Evolutionary conservation across 2,888 invertebrate genomes (phyloP), one percentile per base, ranked within the genome.

Genomic region (Shargacucullia verbasci): DNA sequence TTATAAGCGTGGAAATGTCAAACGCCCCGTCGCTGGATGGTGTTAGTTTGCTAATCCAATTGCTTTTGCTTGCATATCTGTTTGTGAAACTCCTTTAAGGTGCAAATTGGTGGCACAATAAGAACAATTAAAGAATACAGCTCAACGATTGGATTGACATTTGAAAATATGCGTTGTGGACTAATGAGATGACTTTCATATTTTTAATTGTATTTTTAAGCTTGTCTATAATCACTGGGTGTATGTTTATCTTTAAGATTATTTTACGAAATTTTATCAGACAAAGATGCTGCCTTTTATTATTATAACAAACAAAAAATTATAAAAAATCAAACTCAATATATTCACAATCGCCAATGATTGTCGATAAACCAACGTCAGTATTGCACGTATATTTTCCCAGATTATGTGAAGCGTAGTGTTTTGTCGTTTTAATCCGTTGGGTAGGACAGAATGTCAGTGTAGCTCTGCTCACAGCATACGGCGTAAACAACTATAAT

Each of bases 11-110:
- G 14, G 10, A 43, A 62, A 59, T 62, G 54, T 61, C 65, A 70
- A 64, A 65, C 56, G 44, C 9, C 27, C 14, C 44, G 50, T 39
- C 39, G 44, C 41, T 31, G 20, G 31, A 11, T 57, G 56, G 66
- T 46, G 61, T 55, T 70, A 58, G 55, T 55, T 53, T 39, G 44
- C 38, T 71, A 57, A 74, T 71, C 58, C 58, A 71, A 68, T 73
- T 71, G 70, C 48, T 56, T 55, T 61, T 11, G 55, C 57, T 43
- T 56, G 47, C 58, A 71, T 43, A 56, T 50, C 53, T 61, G 59
- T 58, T 59, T 54, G 39, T 54, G 39, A 45, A 20, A 45, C 14
- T 57, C 29, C 11, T 46, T 31, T 41, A 12, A 29, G 45, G 49
- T 55, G 35, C 45, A 52, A 44, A 55, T 58, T 58, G 13, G 39